Evolutionary conservation across 2,888 invertebrate genomes (phyloP), one percentile per base, ranked within the genome.

Genomic region (Tipula helvola): DNA sequence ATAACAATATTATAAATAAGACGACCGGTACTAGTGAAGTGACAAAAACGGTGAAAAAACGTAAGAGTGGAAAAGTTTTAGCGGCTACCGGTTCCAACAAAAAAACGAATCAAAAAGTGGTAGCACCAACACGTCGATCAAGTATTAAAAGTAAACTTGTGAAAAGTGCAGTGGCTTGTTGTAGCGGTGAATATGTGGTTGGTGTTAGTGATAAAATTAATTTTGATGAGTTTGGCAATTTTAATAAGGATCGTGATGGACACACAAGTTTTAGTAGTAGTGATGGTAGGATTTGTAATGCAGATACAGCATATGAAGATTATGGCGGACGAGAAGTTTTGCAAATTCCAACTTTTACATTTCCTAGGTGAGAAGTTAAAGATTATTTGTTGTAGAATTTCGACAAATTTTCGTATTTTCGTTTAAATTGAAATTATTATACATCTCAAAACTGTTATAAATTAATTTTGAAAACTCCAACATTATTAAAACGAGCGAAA

Each of bases 341-440:
- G n/a, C 84, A 84, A 84, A 84, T 84, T n/a, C 84, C 84, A 84
- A 84, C 36, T 39, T 84, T 84, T 84, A 84, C 84, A n/a, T 84
- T 84, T 84, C 84, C 84, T 8, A 84, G 84, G 84, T 84, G 16
- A 84, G 41, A 36, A 44, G 7, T 39, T 39, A 39, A 39, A 5
- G 39, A 28, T 28, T 1, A 28, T 28, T 28, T n/a, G n/a, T n/a
- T n/a, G n/a, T n/a, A n/a, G n/a, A n/a, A n/a, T n/a, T n/a, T n/a
- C n/a, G n/a, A n/a, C n/a, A n/a, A n/a, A n/a, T n/a, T n/a, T n/a
- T n/a, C n/a, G n/a, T n/a, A 39, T 39, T 39, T 39, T 39, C 39
- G 39, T 5, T n/a, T n/a, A n/a, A n/a, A n/a, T n/a, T n/a, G n/a
- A n/a, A n/a, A n/a, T n/a, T n/a, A n/a, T n/a, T n/a, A n/a, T n/a